These are phyloP conservation scores for Leptobrachium leishanense DNA, from an alignment of 2,113 vertebrate genomes.

Conservation along the genomic window DNA sequence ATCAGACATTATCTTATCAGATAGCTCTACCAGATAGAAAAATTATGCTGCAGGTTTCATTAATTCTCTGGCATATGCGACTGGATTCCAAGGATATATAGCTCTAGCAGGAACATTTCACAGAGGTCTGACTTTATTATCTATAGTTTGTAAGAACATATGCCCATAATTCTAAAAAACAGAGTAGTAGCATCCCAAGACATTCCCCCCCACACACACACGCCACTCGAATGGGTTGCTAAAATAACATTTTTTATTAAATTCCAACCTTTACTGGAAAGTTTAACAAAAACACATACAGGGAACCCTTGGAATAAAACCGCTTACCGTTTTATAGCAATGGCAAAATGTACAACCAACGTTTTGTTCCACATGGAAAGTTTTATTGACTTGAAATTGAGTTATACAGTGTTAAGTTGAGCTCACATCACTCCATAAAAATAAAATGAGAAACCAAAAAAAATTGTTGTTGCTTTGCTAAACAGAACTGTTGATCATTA, in stretches of 20 bases:
- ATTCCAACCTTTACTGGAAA: slow-evolving; percentile 22
- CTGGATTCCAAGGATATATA: slow-evolving; percentile 62
- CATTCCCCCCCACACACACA: slow-evolving; percentile 13
- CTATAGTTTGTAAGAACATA: slow-evolving; percentile 51
- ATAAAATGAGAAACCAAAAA: background rate
- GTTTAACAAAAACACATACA: slow-evolving; percentile 8
- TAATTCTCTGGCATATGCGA: slow-evolving; percentile 70
- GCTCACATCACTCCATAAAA: slow-evolving; percentile 27
- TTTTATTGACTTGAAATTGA: slow-evolving; percentile 30
- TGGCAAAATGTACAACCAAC: slow-evolving; percentile 22
- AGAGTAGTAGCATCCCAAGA: slow-evolving; percentile 39
- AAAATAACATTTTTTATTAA: slow-evolving; percentile 44
- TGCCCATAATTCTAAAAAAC: slow-evolving; percentile 54
- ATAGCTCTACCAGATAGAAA: slow-evolving; percentile 62
- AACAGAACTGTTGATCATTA: slow-evolving; percentile 32
- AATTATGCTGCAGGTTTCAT: slow-evolving; percentile 65
- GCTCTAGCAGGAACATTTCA: slow-evolving; percentile 58
- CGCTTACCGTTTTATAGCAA: slow-evolving; percentile 32
- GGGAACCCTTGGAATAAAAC: slow-evolving; percentile 15
- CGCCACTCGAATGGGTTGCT: background rate
- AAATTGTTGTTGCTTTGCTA: slow-evolving; percentile 19
- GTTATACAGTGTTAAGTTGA: slow-evolving; percentile 45
- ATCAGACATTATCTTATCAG: slow-evolving; percentile 72
- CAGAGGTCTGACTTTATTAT: slow-evolving; percentile 58
- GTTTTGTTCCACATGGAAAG: slow-evolving; percentile 29